phyloP scores from a whole-genome alignment of 2,113 vertebrate genomes.

The Anolis carolinensis region DNA sequence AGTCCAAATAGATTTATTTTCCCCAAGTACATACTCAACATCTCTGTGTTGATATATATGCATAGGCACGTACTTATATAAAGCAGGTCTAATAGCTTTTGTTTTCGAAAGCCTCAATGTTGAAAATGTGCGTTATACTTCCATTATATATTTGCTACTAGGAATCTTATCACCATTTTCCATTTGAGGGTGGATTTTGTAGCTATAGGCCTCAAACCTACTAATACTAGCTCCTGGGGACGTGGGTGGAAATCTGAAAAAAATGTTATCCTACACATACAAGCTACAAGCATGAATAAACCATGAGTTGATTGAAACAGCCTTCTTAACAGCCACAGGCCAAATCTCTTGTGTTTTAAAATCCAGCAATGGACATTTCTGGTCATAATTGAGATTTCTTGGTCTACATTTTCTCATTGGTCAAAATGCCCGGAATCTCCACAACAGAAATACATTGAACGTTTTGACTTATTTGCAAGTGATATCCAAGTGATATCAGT shows the following conservation, averaged over 20 bases:
- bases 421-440: neutral
- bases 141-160: neutral
- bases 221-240: neutral
- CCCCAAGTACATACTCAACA: neutral
- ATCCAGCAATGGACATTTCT: neutral
- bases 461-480: neutral
- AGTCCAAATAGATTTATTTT: neutral
- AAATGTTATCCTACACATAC: neutral
- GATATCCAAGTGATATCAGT: neutral
- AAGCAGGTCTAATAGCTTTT: neutral
- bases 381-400: neutral
- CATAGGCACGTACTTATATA: neutral
- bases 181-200: neutral
- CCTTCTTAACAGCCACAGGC: neutral
- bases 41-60: neutral
- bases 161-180: too few species aligned
- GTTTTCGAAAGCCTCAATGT: neutral
- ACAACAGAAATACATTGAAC: neutral
- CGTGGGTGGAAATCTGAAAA: neutral
- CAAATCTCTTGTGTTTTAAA: neutral
- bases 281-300: neutral
- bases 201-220: neutral
- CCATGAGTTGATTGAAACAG: neutral
- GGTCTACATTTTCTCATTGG: neutral
- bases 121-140: neutral